phyloP scores from a whole-genome alignment of 2,797 vertebrate genomes.

The Anguilla obscura region DNA sequence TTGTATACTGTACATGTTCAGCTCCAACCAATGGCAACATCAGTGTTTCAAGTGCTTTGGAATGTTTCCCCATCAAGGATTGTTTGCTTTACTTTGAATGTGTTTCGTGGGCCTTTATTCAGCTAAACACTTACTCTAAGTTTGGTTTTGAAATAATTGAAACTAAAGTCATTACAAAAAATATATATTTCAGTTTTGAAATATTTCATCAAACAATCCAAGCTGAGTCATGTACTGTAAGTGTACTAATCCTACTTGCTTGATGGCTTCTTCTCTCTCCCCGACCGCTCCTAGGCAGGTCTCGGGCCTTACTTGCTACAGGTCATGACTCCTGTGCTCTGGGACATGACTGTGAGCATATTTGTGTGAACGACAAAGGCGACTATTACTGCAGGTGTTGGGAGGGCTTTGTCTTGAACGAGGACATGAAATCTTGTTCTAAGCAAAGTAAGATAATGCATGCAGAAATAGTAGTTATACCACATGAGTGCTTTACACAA shows the following conservation, averaged over 20 bases:
- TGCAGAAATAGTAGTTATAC: neutral
- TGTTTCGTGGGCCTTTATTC: neutral
- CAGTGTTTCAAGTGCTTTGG: neutral
- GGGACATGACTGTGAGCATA: constrained; percentile 65
- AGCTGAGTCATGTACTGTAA: neutral
- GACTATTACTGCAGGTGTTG: constrained; percentile 62
- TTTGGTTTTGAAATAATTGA: neutral
- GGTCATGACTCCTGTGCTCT: constrained; percentile 48
- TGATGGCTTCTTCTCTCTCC: neutral
- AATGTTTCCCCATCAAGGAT: neutral
- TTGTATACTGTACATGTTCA: neutral
- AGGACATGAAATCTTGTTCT: constrained; percentile 63
- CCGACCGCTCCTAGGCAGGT: neutral
- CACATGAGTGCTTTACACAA: neutral
- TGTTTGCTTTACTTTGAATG: neutral
- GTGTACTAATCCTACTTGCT: neutral
- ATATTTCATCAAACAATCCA: neutral
- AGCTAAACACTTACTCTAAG: neutral
- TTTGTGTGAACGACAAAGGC: constrained; percentile 56
- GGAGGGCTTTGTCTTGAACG: constrained; percentile 64
- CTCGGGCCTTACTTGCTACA: constrained; percentile 16
- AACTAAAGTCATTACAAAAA: neutral
- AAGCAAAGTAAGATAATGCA: constrained; percentile 5
- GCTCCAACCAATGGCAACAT: neutral
- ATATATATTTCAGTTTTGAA: neutral